Conservation (phyloP, 2,797 vertebrate species). For the Diplodus puntazzo region DNA sequence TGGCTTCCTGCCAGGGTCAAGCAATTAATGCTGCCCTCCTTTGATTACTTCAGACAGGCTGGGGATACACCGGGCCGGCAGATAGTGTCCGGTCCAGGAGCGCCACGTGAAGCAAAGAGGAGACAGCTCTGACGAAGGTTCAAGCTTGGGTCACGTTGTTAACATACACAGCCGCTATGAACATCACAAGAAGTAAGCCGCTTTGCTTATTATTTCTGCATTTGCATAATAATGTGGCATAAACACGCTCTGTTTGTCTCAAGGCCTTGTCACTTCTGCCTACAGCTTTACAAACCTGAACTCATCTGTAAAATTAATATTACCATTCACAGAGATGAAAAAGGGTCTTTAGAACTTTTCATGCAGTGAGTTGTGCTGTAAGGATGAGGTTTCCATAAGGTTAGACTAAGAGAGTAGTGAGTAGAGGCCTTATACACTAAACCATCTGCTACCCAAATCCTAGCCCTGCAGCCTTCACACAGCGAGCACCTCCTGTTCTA, state of each 20-base stretch:
- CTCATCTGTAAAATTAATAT: constrained; percentile 23
- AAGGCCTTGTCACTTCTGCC: constrained; percentile 50
- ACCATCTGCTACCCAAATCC: constrained; percentile 16
- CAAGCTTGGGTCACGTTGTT: constrained; percentile 70
- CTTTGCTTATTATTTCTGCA: constrained; percentile 68
- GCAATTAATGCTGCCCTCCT: constrained; percentile 83
- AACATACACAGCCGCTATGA: constrained; percentile 67
- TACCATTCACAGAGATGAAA: constrained; percentile 31
- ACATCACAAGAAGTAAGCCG: constrained; percentile 68
- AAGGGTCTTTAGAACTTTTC: constrained; percentile 28
- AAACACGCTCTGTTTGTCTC: constrained; percentile 65
- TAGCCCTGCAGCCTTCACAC: constrained; percentile 23
- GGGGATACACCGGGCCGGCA: constrained; percentile 56
- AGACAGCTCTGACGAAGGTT: constrained; percentile 79
- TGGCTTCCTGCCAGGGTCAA: constrained; percentile 82
- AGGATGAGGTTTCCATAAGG: neutral
- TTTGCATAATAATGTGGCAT: constrained; percentile 74
- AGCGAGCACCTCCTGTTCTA: constrained; percentile 20
- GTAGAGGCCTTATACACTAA: neutral
- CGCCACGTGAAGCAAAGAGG: constrained; percentile 40
- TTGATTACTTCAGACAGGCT: constrained; percentile 75
- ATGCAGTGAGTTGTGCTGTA: neutral
- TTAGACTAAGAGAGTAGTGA: constrained; percentile 14
- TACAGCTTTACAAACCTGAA: constrained; percentile 31
- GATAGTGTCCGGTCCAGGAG: constrained; percentile 53